Evolutionary conservation across 2,888 invertebrate genomes (phyloP).

Genomic region (Salticus scenicus): DNA sequence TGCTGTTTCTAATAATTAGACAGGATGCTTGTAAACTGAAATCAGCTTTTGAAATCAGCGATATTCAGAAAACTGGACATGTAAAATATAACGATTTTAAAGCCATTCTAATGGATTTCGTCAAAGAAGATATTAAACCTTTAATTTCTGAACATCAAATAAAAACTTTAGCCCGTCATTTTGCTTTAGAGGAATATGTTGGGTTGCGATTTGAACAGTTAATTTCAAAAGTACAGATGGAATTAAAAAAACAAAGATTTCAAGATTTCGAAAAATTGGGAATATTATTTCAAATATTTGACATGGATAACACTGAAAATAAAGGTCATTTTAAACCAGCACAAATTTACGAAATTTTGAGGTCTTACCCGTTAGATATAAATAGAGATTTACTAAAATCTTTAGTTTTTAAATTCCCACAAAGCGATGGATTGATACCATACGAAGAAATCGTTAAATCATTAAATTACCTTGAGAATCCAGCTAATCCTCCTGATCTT

Average conservation of each 20-base stretch:
- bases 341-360: slow-evolving; percentile 1
- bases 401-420: slow-evolving; percentile 21
- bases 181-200: slow-evolving; percentile 3
- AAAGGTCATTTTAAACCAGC: slow-evolving; percentile 21
- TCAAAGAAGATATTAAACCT: background rate
- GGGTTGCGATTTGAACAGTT: slow-evolving; percentile 9
- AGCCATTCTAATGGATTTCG: background rate
- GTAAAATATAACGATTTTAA: slow-evolving; percentile 9
- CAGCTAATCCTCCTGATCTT: background rate
- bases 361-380: slow-evolving; percentile 8
- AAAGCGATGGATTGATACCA: background rate
- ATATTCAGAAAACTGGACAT: background rate
- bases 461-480: slow-evolving; percentile 26
- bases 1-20: background rate
- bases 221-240: slow-evolving; percentile 17
- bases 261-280: slow-evolving; percentile 28
- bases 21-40: background rate
- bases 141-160: slow-evolving; percentile 25
- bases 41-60: background rate
- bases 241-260: slow-evolving; percentile 9
- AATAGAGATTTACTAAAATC: slow-evolving; percentile 29
- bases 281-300: slow-evolving; percentile 12
- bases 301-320: background rate
- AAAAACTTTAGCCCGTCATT: slow-evolving; percentile 18
- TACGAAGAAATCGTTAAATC: background rate